Conservation (phyloP, 2,888 invertebrate genomes). For the Phlogophora meticulosa region DNA sequence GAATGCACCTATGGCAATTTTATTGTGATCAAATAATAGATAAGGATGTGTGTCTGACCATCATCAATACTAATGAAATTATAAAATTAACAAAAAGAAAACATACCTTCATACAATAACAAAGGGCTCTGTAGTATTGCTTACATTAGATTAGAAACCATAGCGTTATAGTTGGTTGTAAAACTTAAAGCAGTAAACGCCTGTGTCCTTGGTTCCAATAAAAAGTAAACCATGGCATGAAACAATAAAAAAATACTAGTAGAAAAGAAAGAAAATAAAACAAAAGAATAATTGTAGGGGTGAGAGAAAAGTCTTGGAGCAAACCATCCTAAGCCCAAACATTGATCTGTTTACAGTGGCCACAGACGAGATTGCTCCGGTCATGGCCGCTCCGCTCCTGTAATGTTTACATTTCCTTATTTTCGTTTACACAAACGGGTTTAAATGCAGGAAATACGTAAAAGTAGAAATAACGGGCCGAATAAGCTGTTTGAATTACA, state of each 20-base stretch:
- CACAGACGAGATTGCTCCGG: slow-evolving; percentile 17
- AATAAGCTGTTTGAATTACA: slow-evolving; percentile 26
- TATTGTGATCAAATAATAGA: slow-evolving; percentile 12
- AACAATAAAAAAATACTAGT: slow-evolving; percentile 9
- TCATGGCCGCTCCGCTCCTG: slow-evolving; percentile 32
- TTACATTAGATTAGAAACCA: slow-evolving; percentile 40
- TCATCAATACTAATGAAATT: slow-evolving; percentile 4
- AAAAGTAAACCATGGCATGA: slow-evolving; percentile 33
- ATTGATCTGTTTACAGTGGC: slow-evolving; percentile 53
- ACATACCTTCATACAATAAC: background rate
- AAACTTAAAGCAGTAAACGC: slow-evolving; percentile 28
- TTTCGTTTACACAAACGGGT: slow-evolving; percentile 21
- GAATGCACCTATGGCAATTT: slow-evolving; percentile 32
- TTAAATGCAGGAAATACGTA: slow-evolving; percentile 20
- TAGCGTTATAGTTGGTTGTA: slow-evolving; percentile 26
- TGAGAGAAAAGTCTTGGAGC: slow-evolving; percentile 10
- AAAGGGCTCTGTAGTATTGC: slow-evolving; percentile 2
- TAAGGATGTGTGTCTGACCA: slow-evolving; percentile 5
- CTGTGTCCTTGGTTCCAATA: slow-evolving; percentile 32
- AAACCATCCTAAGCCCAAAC: slow-evolving; percentile 10
- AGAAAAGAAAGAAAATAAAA: slow-evolving; percentile 17
- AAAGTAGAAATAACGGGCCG: slow-evolving; percentile 5
- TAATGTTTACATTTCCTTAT: slow-evolving; percentile 35
- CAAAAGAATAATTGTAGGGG: slow-evolving; percentile 8
- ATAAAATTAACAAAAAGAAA: slow-evolving; percentile 9